Evolutionary conservation across 2,888 invertebrate species (phyloP).

Genomic region (Nomada flava): DNA sequence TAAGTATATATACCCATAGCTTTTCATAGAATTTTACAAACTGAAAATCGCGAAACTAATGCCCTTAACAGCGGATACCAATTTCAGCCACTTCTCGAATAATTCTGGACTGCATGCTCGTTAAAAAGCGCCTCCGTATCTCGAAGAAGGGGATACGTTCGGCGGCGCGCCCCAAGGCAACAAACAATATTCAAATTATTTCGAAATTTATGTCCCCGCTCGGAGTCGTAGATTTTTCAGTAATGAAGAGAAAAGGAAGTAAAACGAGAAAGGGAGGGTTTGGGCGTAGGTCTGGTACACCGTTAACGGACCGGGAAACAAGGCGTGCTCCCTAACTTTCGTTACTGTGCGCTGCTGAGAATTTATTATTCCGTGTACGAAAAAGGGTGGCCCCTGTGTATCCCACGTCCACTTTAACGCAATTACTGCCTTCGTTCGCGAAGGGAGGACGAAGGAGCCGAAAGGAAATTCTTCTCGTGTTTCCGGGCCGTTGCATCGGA

Average conservation of each 20-base stretch:
- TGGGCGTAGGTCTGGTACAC: slow-evolving; percentile 47
- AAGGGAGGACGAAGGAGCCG: slow-evolving; percentile 15
- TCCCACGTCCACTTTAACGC: slow-evolving; percentile 82
- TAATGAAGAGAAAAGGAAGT: slow-evolving; percentile 54
- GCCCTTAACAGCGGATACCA: not conserved
- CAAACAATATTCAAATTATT: slow-evolving; percentile 60
- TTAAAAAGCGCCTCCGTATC: not conserved
- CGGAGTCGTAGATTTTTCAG: slow-evolving; percentile 58
- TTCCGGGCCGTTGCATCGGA: slow-evolving; percentile 12
- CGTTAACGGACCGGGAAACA: slow-evolving; percentile 73
- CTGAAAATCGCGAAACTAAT: too few species aligned
- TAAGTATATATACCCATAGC: too few species aligned
- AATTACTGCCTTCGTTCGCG: slow-evolving; percentile 68
- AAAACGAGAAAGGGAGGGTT: slow-evolving; percentile 24
- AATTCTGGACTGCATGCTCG: not conserved
- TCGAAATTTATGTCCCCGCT: slow-evolving; percentile 51
- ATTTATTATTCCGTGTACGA: slow-evolving; percentile 73
- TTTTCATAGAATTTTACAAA: too few species aligned
- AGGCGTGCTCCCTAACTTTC: slow-evolving; percentile 67
- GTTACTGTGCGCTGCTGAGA: slow-evolving; percentile 60
- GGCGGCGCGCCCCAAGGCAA: slow-evolving; percentile 1
- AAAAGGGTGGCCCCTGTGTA: slow-evolving; percentile 72
- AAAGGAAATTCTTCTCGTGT: slow-evolving; percentile 52
- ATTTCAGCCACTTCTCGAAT: not conserved
- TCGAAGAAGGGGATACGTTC: not conserved